These are phyloP conservation scores for Zaprionus ghesquierei DNA, from an alignment of 1,140 invertebrate genomes.

Conservation along the genomic window DNA sequence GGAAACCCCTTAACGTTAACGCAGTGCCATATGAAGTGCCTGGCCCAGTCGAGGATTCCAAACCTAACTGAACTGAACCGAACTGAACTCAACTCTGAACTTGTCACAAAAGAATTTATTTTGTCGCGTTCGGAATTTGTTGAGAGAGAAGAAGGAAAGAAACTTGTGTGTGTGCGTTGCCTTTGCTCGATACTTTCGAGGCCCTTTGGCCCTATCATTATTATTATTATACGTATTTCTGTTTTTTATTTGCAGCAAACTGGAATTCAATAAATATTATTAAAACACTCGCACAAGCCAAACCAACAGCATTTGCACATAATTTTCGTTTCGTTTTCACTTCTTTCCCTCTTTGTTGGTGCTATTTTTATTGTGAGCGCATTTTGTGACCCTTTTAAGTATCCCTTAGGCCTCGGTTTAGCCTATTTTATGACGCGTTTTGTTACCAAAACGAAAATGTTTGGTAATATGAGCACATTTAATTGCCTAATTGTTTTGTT, in stretches of 20 bases:
- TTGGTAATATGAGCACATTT: conserved; percentile 74
- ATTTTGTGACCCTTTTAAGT: conserved; percentile 33
- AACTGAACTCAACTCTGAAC: conserved; percentile 37
- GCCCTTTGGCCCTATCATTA: background rate
- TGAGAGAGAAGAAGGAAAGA: conserved; percentile 36
- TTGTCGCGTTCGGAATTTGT: conserved; percentile 71
- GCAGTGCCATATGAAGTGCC: conserved; percentile 39
- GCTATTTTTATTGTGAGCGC: conserved; percentile 56
- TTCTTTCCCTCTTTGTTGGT: conserved; percentile 28
- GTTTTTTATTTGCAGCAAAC: conserved; percentile 47
- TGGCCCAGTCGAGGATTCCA: background rate
- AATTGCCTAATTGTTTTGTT: conserved; percentile 80
- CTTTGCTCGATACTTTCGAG: conserved; percentile 18
- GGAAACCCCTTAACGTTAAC: conserved; percentile 20
- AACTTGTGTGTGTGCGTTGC: conserved; percentile 35
- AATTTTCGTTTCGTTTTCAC: conserved; percentile 40
- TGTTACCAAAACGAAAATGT: conserved; percentile 78
- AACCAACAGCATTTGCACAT: conserved; percentile 66
- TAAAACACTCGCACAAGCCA: conserved; percentile 64
- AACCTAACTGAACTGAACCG: conserved; percentile 53
- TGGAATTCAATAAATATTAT: conserved; percentile 80
- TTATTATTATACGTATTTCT: conserved; percentile 10
- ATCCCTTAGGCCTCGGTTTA: conserved; percentile 18
- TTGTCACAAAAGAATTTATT: conserved; percentile 80
- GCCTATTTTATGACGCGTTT: conserved; percentile 73